Percentiles rank a stretch among this genome's conserved stretches.
phyloP scores from a whole-genome alignment of 2,888 invertebrate species.

The Heliconius hortense region DNA sequence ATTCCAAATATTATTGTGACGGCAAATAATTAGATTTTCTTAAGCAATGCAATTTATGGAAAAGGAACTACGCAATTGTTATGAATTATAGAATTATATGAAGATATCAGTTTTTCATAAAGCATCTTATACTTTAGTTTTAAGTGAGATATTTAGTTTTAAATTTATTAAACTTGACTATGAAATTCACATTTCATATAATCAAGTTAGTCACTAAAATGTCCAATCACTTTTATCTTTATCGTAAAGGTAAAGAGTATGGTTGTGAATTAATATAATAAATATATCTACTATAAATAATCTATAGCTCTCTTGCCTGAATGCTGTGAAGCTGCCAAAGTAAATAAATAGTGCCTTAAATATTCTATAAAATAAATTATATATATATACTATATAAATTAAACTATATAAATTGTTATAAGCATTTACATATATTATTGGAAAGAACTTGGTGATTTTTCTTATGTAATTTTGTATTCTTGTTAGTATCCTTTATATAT shows the following conservation, averaged over 20 bases:
- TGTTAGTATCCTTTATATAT: background rate
- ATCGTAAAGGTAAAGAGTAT: constrained; percentile 57
- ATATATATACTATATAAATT: constrained; percentile 12
- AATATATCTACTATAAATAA: constrained; percentile 12
- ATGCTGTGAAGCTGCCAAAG: constrained; percentile 42
- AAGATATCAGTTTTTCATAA: background rate
- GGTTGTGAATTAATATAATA: constrained; percentile 48
- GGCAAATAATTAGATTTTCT: background rate
- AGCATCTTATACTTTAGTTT: background rate
- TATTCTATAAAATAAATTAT: background rate
- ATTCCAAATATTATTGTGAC: background rate
- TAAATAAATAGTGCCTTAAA: constrained; percentile 30
- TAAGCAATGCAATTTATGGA: background rate
- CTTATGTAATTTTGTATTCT: constrained; percentile 13
- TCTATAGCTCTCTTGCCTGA: constrained; percentile 38
- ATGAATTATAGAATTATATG: background rate
- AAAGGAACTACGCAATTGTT: background rate
- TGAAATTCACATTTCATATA: constrained; percentile 52
- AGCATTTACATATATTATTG: constrained; percentile 21
- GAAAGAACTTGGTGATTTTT: constrained; percentile 26
- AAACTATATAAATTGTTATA: constrained; percentile 3
- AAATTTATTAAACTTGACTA: constrained; percentile 47
- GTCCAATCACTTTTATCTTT: constrained; percentile 55
- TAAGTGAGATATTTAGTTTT: constrained; percentile 14
- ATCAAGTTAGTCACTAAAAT: constrained; percentile 43